Evolutionary conservation across 2,888 invertebrate species (phyloP), one percentile per base, ranked within the genome.

Genomic region (Drosophila nr. fundita): DNA sequence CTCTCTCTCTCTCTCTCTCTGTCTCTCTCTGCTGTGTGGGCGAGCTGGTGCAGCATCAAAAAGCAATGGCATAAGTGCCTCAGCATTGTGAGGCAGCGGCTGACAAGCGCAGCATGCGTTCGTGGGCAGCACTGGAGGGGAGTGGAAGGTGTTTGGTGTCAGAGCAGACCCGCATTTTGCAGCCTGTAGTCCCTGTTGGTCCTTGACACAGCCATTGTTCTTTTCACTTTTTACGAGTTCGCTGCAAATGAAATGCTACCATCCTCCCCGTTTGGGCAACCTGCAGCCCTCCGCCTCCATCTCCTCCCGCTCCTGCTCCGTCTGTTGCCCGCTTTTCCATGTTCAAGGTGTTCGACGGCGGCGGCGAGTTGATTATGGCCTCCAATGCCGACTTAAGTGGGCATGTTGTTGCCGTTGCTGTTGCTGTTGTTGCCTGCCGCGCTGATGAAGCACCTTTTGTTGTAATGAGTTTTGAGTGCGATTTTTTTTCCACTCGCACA

Each of bases 361-460:
- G 52, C 55, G 64, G 67, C 71, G 74, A 80, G 79, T 84, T 84
- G 87, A 84, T 84, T 84, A 84, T 82, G 89, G 78, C 83, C 87
- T 63, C 82, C 84, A 73, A 80, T 72, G 71, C 71, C 78, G 75
- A 80, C 90, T 88, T 82, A 87, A 87, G 87, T 87, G 87, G 83
- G 77, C 67, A 68, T 52, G 48, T 62, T 61, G 68, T 54, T 70
- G 38, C 18, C 58, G 61, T 30, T 70, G 38, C 18, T 61, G 61
- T 30, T 69, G 36, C 18, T 61, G 53, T 60, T 63, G 71, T 30
- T 67, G 73, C 61, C 57, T 40, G 67, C 67, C 52, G 42, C 77
- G 68, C 73, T 83, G 87, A 87, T 87, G 89, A 89, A 90, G 90
- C 85, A 89, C 89, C 90, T 89, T 87, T 87, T 87, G 90, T 87